Evolutionary conservation across 1,140 invertebrate genomes (phyloP).

Genomic region (Trichonephila inaurata): DNA sequence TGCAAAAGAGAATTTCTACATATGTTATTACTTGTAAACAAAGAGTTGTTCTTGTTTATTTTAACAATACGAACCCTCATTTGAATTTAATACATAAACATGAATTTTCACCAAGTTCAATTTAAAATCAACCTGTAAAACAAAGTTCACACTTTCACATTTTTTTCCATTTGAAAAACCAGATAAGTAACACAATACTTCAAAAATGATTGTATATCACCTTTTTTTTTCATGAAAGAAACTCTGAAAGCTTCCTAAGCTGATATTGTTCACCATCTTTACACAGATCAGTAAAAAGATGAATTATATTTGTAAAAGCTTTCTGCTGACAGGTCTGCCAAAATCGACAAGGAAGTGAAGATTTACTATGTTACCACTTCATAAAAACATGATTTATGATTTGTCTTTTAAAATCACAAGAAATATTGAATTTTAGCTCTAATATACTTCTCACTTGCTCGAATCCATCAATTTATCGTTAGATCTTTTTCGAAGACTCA

Average conservation of each 20-base stretch:
- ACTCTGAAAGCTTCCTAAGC: not conserved
- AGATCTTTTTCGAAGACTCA: not conserved
- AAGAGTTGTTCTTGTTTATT: too few species aligned
- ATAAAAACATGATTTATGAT: slow-evolving; percentile 1
- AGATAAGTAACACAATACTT: too few species aligned
- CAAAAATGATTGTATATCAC: not conserved
- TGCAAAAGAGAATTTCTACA: too few species aligned
- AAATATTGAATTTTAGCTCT: slow-evolving; percentile 11
- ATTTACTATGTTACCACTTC: not conserved
- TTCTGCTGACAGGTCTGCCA: too few species aligned
- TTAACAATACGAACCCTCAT: too few species aligned
- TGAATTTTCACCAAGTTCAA: too few species aligned
- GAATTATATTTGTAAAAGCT: not conserved
- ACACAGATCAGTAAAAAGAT: not conserved
- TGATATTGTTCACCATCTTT: not conserved
- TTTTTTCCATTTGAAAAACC: too few species aligned
- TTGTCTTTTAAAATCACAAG: not conserved
- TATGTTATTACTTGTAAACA: too few species aligned
- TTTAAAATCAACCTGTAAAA: too few species aligned
- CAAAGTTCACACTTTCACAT: too few species aligned
- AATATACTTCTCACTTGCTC: not conserved
- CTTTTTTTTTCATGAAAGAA: not conserved
- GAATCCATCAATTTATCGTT: not conserved
- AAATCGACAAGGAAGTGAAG: not conserved
- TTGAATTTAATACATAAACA: too few species aligned